phyloP scores from a whole-genome alignment of 2,888 invertebrate genomes.

The Thymelicus acteon region DNA sequence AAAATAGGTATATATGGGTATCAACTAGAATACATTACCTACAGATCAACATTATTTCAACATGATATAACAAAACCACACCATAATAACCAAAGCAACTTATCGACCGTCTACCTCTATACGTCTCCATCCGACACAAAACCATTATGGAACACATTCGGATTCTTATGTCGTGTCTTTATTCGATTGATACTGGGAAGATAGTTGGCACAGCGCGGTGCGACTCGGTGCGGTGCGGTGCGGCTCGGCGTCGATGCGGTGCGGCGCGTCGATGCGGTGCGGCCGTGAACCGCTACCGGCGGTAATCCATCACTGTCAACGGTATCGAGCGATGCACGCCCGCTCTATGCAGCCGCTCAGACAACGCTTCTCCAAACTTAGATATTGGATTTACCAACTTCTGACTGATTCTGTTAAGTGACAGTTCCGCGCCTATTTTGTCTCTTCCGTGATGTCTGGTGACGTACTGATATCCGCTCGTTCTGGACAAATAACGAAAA shows the following conservation, averaged over 20 bases:
- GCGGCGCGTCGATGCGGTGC: slow-evolving; percentile 38
- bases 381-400: slow-evolving; percentile 80
- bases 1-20: too few relatives aligned
- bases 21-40: too few relatives aligned
- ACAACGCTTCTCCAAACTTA: slow-evolving; percentile 63
- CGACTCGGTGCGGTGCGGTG: not conserved
- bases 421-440: slow-evolving; percentile 60
- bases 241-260: slow-evolving; percentile 39
- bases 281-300: slow-evolving; percentile 52
- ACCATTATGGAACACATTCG: slow-evolving; percentile 38
- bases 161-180: slow-evolving; percentile 38
- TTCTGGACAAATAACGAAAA: slow-evolving; percentile 29
- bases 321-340: slow-evolving; percentile 80
- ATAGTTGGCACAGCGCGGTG: slow-evolving; percentile 39
- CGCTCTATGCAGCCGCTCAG: slow-evolving; percentile 60
- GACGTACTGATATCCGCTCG: slow-evolving; percentile 36
- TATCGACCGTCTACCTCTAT: slow-evolving; percentile 21
- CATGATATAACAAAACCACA: too few relatives aligned
- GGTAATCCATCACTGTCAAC: slow-evolving; percentile 79
- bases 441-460: slow-evolving; percentile 38
- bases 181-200: slow-evolving; percentile 47
- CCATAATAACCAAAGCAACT: not conserved
- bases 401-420: slow-evolving; percentile 70
- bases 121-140: slow-evolving; percentile 30
- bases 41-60: too few relatives aligned